A percentile compares a stretch with the other conserved stretches of the same genome.
Conservation (phyloP, 2,113 vertebrate genomes). For the human (Homo sapiens) region GRCh38 chr7:47675001-47675500, state of each 20-base stretch:
- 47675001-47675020: background rate
- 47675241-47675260: background rate
- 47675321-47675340: background rate
- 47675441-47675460: too few relatives aligned
- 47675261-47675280: background rate
- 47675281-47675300: background rate
- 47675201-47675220: background rate
- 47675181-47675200: too few relatives aligned
- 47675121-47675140: background rate
- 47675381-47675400: too few relatives aligned
- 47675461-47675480: too few relatives aligned
- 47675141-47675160: too few relatives aligned
- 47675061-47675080: background rate
- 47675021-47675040: background rate
- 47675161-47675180: too few relatives aligned
- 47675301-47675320: background rate
- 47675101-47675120: background rate
- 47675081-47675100: background rate
- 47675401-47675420: too few relatives aligned
- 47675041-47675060: background rate
- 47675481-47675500: background rate
- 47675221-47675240: background rate
- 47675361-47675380: too few relatives aligned
- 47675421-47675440: too few relatives aligned
- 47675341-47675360: background rate